Percentiles rank a stretch among this genome's conserved stretches.
Conservation (phyloP, 2,113 vertebrate species). For the Halcyon senegalensis region DNA sequence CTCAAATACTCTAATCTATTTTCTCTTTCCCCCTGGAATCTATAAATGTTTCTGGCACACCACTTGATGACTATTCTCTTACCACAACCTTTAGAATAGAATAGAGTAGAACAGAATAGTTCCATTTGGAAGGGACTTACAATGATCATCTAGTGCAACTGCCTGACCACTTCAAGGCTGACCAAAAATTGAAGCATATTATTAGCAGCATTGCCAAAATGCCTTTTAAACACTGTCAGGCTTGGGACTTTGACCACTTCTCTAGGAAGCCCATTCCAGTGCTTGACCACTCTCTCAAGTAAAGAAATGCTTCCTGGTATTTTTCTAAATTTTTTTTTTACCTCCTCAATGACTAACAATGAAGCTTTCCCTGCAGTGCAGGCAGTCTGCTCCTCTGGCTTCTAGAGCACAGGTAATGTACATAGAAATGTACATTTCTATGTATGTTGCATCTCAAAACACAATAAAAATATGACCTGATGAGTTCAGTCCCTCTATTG, state of each 20-base stretch:
- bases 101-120: not conserved
- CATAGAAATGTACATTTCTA: not conserved
- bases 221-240: not conserved
- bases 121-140: not conserved
- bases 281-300: rapidly evolving
- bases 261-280: not conserved
- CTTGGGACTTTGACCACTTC: not conserved
- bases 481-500: not conserved
- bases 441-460: not conserved
- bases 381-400: not conserved
- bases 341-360: not conserved
- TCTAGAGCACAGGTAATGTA: not conserved
- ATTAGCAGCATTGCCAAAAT: not conserved
- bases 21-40: not conserved
- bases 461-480: not conserved
- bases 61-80: not conserved
- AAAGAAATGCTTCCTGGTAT: not conserved
- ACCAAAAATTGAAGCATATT: not conserved
- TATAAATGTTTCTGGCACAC: not conserved
- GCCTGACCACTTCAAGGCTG: not conserved
- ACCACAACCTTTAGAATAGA: not conserved
- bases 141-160: not conserved
- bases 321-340: not conserved
- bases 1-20: not conserved
- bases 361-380: not conserved